Evolutionary conservation across 1,140 invertebrate genomes (phyloP).

Genomic region (Trichoplusia ni): DNA sequence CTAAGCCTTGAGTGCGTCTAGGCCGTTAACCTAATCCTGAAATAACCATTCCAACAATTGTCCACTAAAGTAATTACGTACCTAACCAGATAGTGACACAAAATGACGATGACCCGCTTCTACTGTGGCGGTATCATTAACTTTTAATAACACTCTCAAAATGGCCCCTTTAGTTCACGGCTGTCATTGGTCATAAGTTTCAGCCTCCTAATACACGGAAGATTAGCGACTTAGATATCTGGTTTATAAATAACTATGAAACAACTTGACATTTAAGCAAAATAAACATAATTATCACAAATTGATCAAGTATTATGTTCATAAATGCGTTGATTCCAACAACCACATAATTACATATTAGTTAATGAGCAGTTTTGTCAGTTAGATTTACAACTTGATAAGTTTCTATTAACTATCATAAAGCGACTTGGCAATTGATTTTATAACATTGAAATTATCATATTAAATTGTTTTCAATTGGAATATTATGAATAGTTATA

Average conservation of each 20-base stretch:
- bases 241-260: slow-evolving; percentile 5
- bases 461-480: slow-evolving; percentile 2
- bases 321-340: slow-evolving; percentile 24
- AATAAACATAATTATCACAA: slow-evolving; percentile 25
- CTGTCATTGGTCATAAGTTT: slow-evolving; percentile 35
- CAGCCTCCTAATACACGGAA: slow-evolving; percentile 22
- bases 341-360: slow-evolving; percentile 18
- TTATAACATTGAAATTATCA: slow-evolving; percentile 1
- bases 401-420: slow-evolving; percentile 18
- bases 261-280: slow-evolving; percentile 19
- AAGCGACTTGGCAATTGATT: slow-evolving; percentile 6
- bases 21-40: slow-evolving; percentile 66
- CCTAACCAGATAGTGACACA: slow-evolving; percentile 8
- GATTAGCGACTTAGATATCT: slow-evolving; percentile 4
- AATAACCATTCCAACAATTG: slow-evolving; percentile 41
- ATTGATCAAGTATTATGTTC: slow-evolving; percentile 30
- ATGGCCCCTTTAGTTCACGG: slow-evolving; percentile 32
- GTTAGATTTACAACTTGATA: slow-evolving; percentile 19
- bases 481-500: slow-evolving; percentile 4
- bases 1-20: slow-evolving; percentile 67
- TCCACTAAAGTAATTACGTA: slow-evolving; percentile 35
- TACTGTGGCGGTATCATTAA: slow-evolving; percentile 37
- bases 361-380: slow-evolving; percentile 21
- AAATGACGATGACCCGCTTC: slow-evolving; percentile 27
- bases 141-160: slow-evolving; percentile 39